These are phyloP conservation scores for Samia ricini DNA, from an alignment of 1,140 invertebrate genomes.

Conservation along the genomic window DNA sequence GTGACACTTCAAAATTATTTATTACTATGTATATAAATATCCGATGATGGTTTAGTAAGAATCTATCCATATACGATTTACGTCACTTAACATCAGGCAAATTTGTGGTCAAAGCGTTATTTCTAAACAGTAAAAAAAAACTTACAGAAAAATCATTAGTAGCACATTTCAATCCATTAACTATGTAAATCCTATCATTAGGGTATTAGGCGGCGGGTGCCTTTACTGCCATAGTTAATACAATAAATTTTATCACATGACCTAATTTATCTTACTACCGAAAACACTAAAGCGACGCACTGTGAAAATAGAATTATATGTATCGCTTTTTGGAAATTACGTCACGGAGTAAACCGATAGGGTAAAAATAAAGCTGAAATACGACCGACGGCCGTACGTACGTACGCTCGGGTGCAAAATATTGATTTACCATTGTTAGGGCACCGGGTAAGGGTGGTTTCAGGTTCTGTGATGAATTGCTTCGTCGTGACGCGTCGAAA, in stretches of 20 bases:
- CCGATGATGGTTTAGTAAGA: too few species aligned
- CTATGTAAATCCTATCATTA: background rate
- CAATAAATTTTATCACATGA: background rate
- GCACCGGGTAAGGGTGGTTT: conserved; percentile 35
- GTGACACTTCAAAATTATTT: too few species aligned
- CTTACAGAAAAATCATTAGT: too few species aligned
- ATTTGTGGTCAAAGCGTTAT: too few species aligned
- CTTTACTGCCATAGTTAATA: background rate
- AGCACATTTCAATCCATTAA: too few species aligned
- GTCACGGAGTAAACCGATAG: background rate
- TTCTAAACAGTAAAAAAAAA: too few species aligned
- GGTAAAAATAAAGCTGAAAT: conserved; percentile 17
- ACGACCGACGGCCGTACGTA: background rate
- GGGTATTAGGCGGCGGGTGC: background rate
- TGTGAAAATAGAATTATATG: background rate
- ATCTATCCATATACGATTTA: too few species aligned
- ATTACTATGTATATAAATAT: too few species aligned
- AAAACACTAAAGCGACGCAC: background rate
- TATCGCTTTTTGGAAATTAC: background rate
- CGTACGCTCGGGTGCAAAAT: conserved; percentile 24
- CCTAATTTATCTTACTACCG: background rate
- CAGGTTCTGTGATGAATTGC: conserved; percentile 48
- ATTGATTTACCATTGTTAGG: conserved; percentile 53
- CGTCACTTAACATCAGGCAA: too few species aligned
- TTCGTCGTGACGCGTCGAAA: conserved; percentile 43